These are phyloP conservation scores for Aphodius granarius DNA, from an alignment of 2,888 invertebrate genomes.

Conservation along the genomic window DNA sequence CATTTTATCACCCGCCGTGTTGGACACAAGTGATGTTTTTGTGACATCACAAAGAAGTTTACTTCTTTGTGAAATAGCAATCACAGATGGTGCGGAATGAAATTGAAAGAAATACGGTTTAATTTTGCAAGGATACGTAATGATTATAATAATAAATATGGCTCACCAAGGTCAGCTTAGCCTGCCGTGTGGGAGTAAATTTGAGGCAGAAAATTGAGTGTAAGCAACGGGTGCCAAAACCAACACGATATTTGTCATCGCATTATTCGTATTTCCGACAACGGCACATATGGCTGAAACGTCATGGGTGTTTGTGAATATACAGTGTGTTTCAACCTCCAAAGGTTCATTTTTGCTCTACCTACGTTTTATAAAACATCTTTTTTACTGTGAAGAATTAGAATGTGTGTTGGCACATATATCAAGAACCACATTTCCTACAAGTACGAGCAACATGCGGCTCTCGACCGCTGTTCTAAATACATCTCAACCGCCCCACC, in stretches of 20 bases:
- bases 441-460: too few species aligned
- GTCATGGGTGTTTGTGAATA: neutral
- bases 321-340: neutral
- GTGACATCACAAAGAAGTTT: too few species aligned
- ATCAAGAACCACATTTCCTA: constrained; percentile 5
- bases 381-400: neutral
- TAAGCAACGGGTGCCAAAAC: neutral
- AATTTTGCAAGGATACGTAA: neutral
- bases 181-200: neutral
- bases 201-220: neutral
- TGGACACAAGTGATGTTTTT: too few species aligned
- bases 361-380: neutral
- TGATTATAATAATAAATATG: neutral
- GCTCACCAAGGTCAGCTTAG: neutral
- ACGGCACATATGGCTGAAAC: neutral
- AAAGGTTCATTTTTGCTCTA: neutral
- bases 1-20: too few species aligned
- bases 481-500: neutral
- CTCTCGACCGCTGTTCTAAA: too few species aligned
- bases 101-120: too few species aligned
- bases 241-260: neutral
- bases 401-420: neutral
- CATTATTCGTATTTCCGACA: neutral
- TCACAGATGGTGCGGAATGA: too few species aligned
- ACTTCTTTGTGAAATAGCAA: too few species aligned